Evolutionary conservation across 2,797 vertebrate species (phyloP).

Genomic region (Dallia pectoralis): DNA sequence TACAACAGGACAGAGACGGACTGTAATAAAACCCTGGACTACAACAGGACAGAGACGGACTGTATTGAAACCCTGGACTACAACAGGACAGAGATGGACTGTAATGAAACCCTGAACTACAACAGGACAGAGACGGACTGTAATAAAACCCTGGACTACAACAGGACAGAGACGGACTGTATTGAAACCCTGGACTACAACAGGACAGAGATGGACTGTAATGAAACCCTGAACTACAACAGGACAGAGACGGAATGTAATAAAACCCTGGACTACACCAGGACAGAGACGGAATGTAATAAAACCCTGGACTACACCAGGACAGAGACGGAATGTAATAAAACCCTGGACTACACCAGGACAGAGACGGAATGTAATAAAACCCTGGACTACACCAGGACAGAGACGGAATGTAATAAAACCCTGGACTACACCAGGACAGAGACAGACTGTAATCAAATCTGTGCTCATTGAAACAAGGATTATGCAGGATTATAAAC

Average conservation of each 20-base stretch:
- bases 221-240: too few relatives aligned
- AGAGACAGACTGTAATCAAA: conserved; percentile 37
- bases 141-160: conserved; percentile 62
- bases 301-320: too few relatives aligned
- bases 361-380: conserved; percentile 22
- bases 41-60: background rate
- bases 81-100: background rate
- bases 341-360: too few relatives aligned
- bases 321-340: conserved; percentile 1
- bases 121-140: background rate
- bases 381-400: too few relatives aligned
- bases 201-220: background rate
- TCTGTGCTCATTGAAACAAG: conserved; percentile 46
- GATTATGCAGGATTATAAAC: background rate
- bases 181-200: too few relatives aligned
- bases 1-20: background rate
- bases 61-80: conserved; percentile 58
- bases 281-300: background rate
- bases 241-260: background rate
- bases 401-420: conserved; percentile 35
- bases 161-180: background rate
- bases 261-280: too few relatives aligned
- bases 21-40: conserved; percentile 57
- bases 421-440: too few relatives aligned
- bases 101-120: conserved; percentile 60